Base-by-base conservation (phyloP, 30 jellyfish, hydroid and myxozoan species). In the Chrysaora quinquecirrha region DNA sequence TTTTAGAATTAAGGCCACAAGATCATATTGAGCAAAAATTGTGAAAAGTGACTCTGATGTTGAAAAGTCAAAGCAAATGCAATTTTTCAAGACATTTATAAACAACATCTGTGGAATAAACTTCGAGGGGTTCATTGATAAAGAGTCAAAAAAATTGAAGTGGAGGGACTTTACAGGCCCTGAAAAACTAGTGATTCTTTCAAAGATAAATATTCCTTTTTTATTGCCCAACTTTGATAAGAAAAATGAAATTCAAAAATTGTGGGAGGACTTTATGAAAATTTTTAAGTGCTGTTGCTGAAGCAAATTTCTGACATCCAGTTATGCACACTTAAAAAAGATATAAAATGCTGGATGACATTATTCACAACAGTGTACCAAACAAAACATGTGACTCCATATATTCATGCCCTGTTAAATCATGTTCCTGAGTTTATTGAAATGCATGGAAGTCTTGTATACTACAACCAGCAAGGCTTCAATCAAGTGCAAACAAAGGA, bases 91-190 rank as follows among this genome's bases (percentile, higher is more conserved):
- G 52, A 61, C 18, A 30, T 78, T 78, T 16, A 10, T 78, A 21
- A 78, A 78, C 23, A 12, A 21, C 22, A 25, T 19, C 10, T 34
- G 70, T 30, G 34, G 23, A 18, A 78, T 60, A 1, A 34, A 61
- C 31, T 61, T 60, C 14, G 14, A 60, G 21, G 60, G 81, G 81
- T 43, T 35, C 47, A 38, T 60, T 31, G 32, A 31, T 19, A 58
- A 60, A 35, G 81, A 20, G 21, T 6, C 67, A 3, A 58, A 60
- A 16, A 23, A 34, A 34, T 22, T 60, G 30, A 35, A 60, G 32
- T 78, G 47, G 68, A 35, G 69, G 29, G 81, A 64, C 2, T 34
- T 78, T 34, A 78, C 89, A 10, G 89, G 89, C 29, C 89, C 83
- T 21, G 81, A 78, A 64, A 78, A 60, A 63, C 46, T 78, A 34